phyloP scores from a whole-genome alignment of 2,888 invertebrate genomes.

The Eupithecia abbreviata region DNA sequence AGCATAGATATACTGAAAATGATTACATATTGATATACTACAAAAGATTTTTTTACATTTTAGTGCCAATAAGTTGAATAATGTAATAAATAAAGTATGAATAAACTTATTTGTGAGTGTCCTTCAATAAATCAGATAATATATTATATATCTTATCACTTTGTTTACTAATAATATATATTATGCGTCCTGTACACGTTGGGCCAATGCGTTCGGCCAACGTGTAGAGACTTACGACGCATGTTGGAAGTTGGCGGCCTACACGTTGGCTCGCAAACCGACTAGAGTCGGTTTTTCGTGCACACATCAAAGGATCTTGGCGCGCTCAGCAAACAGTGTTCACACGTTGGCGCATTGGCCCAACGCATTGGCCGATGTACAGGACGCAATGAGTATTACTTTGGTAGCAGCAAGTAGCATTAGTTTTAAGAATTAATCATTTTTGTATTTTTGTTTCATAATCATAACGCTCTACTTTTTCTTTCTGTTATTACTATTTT shows the following conservation, averaged over 20 bases:
- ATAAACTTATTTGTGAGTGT: background rate
- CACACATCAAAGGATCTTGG: too few species aligned
- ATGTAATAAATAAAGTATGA: background rate
- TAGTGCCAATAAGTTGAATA: conserved; percentile 68
- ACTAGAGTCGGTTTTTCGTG: too few species aligned
- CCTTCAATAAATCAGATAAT: background rate
- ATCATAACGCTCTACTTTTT: background rate
- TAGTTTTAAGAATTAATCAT: background rate
- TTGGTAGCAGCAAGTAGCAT: background rate
- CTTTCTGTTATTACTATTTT: conserved; percentile 34
- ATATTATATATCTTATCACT: background rate
- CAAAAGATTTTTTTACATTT: conserved; percentile 59
- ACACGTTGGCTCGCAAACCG: too few species aligned
- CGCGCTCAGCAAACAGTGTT: too few species aligned
- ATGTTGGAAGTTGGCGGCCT: too few species aligned
- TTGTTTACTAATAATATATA: too few species aligned
- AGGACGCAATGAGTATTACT: background rate
- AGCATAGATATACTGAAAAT: conserved; percentile 30
- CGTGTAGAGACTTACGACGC: too few species aligned
- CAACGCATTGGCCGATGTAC: too few species aligned
- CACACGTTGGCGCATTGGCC: too few species aligned
- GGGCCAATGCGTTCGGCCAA: too few species aligned
- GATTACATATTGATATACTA: conserved; percentile 15
- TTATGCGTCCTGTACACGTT: too few species aligned
- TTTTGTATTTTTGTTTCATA: background rate